Conservation (phyloP, 1,140 invertebrate genomes). For the Leptinotarsa lineolata region DNA sequence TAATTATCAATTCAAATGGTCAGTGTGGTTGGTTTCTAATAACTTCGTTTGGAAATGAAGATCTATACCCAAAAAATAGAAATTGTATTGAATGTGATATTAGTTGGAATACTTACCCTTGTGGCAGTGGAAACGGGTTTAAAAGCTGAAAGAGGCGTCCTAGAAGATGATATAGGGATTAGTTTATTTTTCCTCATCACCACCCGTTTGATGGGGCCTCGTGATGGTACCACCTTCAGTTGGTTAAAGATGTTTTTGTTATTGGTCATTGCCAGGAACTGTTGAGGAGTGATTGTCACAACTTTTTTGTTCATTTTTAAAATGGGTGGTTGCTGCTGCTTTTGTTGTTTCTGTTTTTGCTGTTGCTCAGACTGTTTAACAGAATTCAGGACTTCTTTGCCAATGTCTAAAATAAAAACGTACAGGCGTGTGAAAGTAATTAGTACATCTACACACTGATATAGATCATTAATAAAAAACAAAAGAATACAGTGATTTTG, state of each 20-base stretch:
- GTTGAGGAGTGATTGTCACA: conserved; percentile 51
- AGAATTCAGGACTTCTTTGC: conserved; percentile 73
- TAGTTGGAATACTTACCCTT: conserved; percentile 29
- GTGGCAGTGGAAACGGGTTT: conserved; percentile 26
- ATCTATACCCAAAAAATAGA: too few species aligned
- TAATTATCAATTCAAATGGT: too few species aligned
- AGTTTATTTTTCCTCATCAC: conserved; percentile 56
- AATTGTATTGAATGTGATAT: too few species aligned
- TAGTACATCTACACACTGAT: too few species aligned
- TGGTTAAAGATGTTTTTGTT: conserved; percentile 35
- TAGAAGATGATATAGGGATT: conserved; percentile 33
- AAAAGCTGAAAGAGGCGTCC: too few species aligned
- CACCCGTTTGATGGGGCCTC: conserved; percentile 53
- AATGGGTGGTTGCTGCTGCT: conserved; percentile 51
- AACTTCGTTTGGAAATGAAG: too few species aligned
- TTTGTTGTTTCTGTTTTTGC: conserved; percentile 51
- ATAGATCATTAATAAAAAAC: too few species aligned
- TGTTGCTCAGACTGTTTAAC: conserved; percentile 57
- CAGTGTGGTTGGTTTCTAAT: too few species aligned
- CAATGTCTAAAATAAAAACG: conserved; percentile 61
- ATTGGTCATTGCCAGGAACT: conserved; percentile 51
- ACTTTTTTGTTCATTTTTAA: conserved; percentile 52
- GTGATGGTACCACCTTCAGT: conserved; percentile 37
- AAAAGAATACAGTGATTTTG: too few species aligned
- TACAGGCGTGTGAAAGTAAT: too few species aligned